Conservation (phyloP, 1,140 invertebrate genomes). For the Panonychus citri region DNA sequence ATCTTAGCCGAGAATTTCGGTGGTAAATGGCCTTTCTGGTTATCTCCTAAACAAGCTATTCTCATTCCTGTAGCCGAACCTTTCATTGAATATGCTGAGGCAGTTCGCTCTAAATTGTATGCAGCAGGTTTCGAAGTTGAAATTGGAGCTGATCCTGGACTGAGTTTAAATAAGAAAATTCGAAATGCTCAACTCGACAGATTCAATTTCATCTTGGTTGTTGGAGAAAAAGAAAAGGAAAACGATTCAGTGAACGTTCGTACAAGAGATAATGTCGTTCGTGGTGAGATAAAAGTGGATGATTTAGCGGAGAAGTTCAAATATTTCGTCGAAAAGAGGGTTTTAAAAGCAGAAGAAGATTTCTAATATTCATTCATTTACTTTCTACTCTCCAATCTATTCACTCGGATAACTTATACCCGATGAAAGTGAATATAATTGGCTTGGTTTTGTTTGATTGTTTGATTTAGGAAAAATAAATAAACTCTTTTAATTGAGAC, state of each 20-base stretch:
- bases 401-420: no score
- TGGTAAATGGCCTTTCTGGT: conserved; percentile 98
- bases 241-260: conserved; percentile 88
- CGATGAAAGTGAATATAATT: no score
- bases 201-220: conserved; percentile 95
- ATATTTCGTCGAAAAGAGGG: background rate
- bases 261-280: conserved; percentile 86
- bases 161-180: conserved; percentile 95
- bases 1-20: conserved; percentile 89
- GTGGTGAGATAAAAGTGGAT: conserved; percentile 64
- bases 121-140: conserved; percentile 75
- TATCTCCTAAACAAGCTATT: conserved; percentile 80
- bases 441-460: no score
- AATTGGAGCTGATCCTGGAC: conserved; percentile 63
- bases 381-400: no score
- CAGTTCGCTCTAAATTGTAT: conserved; percentile 44
- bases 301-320: conserved; percentile 57
- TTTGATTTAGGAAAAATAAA: no score
- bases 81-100: conserved; percentile 57
- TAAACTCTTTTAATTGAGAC: no score
- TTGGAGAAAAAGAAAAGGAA: conserved; percentile 75
- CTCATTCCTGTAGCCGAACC: conserved; percentile 64
- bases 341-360: background rate
- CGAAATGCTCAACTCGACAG: conserved; percentile 89
- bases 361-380: background rate